Evolutionary conservation across 2,113 vertebrate species (phyloP).

Genomic region (Mormyrus iriodes): DNA sequence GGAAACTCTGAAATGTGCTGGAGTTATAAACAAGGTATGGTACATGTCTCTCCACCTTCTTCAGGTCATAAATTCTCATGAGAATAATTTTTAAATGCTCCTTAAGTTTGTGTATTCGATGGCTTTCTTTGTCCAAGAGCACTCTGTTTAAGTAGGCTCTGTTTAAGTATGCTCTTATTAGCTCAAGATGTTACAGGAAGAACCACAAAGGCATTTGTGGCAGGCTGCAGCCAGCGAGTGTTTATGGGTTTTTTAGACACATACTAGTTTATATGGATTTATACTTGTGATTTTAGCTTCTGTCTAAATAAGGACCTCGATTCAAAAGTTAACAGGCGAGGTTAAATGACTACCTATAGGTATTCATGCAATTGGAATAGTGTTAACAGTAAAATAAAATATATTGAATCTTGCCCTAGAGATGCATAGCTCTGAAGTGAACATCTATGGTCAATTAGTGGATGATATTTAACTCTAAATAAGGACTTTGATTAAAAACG

Average conservation of each 20-base stretch:
- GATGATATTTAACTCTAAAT: not conserved
- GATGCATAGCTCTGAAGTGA: not conserved
- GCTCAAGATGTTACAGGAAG: not conserved
- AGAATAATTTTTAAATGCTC: not conserved
- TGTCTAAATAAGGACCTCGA: not conserved
- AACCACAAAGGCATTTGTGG: not conserved
- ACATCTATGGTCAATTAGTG: not conserved
- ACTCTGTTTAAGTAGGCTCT: not conserved
- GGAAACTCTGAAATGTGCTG: not conserved
- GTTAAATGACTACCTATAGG: not conserved
- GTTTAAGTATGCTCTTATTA: not conserved
- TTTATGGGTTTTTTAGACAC: not conserved
- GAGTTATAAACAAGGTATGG: not conserved
- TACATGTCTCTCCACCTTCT: not conserved
- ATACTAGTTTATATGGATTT: not conserved
- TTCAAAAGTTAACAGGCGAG: not conserved
- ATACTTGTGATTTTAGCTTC: not conserved
- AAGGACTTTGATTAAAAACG: not conserved
- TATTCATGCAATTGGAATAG: not conserved
- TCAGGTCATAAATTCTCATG: not conserved
- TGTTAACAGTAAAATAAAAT: not conserved
- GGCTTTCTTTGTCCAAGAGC: not conserved
- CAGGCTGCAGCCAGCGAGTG: not conserved
- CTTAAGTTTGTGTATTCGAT: not conserved
- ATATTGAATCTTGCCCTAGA: not conserved